Conservation (phyloP, 2,113 vertebrate genomes). For the Gallinago media region DNA sequence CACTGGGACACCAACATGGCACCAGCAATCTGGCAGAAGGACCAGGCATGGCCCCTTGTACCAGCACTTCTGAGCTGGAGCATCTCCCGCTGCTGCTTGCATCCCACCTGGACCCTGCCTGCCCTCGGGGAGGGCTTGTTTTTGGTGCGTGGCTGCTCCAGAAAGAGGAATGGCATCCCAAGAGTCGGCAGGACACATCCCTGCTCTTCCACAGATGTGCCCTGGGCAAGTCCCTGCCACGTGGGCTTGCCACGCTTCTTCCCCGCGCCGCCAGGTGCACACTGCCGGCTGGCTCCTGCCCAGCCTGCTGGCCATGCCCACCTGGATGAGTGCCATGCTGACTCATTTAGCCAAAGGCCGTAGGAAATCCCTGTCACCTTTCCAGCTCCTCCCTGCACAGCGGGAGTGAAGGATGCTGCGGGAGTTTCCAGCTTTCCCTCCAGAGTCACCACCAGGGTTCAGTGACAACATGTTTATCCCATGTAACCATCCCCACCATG, state of each 20-base stretch:
- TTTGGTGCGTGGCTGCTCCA: neutral
- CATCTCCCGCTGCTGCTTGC: fast-evolving
- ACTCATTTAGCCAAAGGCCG: neutral
- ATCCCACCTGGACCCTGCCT: neutral
- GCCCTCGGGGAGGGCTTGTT: neutral
- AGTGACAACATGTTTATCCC: neutral
- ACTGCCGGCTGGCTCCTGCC: neutral
- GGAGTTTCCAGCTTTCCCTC: neutral
- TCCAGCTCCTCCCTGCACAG: neutral
- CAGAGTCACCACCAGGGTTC: neutral
- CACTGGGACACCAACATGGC: fast-evolving
- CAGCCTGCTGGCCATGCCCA: neutral
- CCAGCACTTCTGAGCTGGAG: neutral
- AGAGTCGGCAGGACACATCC: neutral
- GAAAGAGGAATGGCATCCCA: neutral
- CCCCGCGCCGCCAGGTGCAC: fast-evolving
- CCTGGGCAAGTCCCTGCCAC: neutral
- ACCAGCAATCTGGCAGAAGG: fast-evolving
- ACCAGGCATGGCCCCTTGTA: neutral
- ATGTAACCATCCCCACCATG: neutral
- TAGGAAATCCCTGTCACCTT: neutral
- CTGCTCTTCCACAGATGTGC: neutral
- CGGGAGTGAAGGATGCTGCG: neutral
- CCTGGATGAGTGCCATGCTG: neutral
- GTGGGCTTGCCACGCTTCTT: neutral